Evolutionary conservation across 23 tunicate genomes (phyloP), one percentile per base, ranked within the genome.

Genomic region (Trididemnum clinides): DNA sequence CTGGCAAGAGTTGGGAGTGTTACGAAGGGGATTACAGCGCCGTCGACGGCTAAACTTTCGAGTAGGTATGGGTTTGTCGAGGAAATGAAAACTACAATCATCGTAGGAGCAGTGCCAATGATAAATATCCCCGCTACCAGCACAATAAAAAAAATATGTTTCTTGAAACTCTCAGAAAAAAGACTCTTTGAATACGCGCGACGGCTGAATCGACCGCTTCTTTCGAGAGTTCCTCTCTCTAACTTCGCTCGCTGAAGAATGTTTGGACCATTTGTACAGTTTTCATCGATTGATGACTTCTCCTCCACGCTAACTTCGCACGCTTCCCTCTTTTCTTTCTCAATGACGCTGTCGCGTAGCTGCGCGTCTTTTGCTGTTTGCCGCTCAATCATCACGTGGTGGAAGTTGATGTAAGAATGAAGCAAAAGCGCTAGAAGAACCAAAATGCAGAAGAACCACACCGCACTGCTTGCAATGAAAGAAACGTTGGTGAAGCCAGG

Each of bases 391-490:
- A 59, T 12, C 20, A 76, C 82, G 20, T 51, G 33, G 32, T 26
- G 51, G 28, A 76, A 76, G 63, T 49, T 51, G 32, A 39, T 15
- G 32, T 76, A 37, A 33, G 82, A 76, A 1, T 76, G 44, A 0
- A 27, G 27, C 4, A 76, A 51, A 39, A 76, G 63, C 7, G 28
- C 22, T 33, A 49, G 30, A 0, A 76, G 62, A 20, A 76, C 33
- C 31, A 76, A 23, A n/a, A 76, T 63, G 32, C 51, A 39, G 63
- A 76, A 33, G 4, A 39, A 25, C 82, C 82, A 76, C 29, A 37
- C 23, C 33, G 51, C 44, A 49, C 37, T 39, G 32, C 63, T 33
- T 29, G 23, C 28, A 33, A 76, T 18, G 4, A 76, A 39, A 1
- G 82, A 6, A 1, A 63, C 15, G 82, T 76, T 76, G 32, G 37